Conservation (phyloP, 2,797 vertebrate genomes). For the Zalophus californianus region DNA sequence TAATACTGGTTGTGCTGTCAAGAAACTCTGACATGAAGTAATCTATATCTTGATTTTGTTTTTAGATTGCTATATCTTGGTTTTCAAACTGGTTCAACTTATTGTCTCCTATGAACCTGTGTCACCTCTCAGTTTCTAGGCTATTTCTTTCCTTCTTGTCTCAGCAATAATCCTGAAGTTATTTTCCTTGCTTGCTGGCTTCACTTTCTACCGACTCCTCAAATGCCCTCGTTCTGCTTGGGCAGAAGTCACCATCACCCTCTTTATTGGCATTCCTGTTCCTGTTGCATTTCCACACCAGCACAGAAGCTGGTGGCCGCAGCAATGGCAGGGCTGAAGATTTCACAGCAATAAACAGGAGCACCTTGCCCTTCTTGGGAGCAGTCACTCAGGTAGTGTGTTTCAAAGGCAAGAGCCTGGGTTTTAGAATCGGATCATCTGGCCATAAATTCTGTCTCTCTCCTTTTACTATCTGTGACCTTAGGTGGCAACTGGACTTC, state of each 20-base stretch:
- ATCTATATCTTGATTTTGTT: neutral
- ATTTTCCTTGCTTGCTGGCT: neutral
- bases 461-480: neutral
- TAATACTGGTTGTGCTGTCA: neutral
- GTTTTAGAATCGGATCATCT: neutral
- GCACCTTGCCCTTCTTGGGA: neutral
- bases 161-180: neutral
- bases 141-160: neutral
- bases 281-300: neutral
- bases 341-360: neutral
- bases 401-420: neutral
- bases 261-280: neutral
- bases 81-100: neutral
- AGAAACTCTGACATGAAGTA: neutral
- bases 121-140: neutral
- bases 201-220: neutral
- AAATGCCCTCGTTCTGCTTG: neutral
- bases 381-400: accelerated
- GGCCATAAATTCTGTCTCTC: neutral
- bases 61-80: neutral
- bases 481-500: neutral
- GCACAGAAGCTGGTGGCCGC: neutral
- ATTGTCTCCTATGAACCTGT: neutral
- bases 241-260: neutral
- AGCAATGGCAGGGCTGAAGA: neutral